phyloP scores from a whole-genome alignment of 1,140 invertebrate genomes.

The Adelges cooleyi region DNA sequence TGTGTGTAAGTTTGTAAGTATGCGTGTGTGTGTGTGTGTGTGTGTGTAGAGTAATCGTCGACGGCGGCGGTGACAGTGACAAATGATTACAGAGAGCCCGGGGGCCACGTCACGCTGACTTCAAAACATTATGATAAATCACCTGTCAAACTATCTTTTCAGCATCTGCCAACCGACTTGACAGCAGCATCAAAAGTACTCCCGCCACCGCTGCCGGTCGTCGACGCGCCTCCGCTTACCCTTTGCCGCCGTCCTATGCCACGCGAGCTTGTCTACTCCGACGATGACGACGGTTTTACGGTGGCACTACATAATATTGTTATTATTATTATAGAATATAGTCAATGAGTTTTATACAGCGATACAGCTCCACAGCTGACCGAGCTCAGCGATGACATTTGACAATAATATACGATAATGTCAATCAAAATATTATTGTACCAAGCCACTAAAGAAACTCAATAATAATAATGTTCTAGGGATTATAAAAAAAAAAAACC shows the following conservation, averaged over 20 bases:
- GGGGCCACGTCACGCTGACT: conserved; percentile 27
- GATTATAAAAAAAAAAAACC: no score
- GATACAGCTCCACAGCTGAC: no score
- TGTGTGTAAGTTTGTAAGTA: no score
- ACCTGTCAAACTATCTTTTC: conserved; percentile 28
- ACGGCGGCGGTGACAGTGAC: conserved; percentile 23
- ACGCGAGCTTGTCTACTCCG: background rate
- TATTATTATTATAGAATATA: no score
- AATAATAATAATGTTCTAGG: no score
- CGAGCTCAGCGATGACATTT: no score
- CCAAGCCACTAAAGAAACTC: no score
- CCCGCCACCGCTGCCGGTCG: background rate
- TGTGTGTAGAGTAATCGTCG: background rate
- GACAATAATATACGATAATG: no score
- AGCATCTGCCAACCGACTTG: conserved; percentile 25
- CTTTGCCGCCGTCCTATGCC: no score
- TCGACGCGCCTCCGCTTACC: background rate
- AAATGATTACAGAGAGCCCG: conserved; percentile 22
- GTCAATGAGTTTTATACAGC: no score
- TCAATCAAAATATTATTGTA: no score
- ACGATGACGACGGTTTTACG: background rate
- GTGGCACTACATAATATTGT: background rate
- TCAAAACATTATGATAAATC: conserved; percentile 29
- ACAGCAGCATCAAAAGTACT: conserved; percentile 28
- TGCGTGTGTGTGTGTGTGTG: no score